phyloP scores from a whole-genome alignment of 2,888 invertebrate species.

The Agrilus biguttatus region DNA sequence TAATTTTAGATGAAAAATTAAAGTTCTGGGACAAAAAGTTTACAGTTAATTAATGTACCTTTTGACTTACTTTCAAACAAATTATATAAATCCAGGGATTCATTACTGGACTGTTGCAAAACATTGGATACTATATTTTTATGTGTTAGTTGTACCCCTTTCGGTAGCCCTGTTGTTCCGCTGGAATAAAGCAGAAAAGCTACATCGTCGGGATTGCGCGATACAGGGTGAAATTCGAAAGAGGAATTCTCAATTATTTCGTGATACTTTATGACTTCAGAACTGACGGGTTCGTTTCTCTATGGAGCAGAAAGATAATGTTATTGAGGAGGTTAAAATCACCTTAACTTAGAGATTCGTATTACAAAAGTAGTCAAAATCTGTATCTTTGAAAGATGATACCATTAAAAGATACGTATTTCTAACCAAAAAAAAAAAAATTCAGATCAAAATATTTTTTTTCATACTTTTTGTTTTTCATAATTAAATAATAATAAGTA shows the following conservation, averaged over 20 bases:
- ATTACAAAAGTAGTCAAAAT: too few relatives aligned
- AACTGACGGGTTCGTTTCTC: constrained; percentile 32
- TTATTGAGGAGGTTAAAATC: too few relatives aligned
- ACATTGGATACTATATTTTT: constrained; percentile 28
- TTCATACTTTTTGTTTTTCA: too few relatives aligned
- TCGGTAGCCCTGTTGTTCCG: constrained; percentile 66
- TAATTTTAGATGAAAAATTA: too few relatives aligned
- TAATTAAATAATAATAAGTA: too few relatives aligned
- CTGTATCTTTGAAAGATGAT: neutral
- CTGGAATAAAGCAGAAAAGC: constrained; percentile 63
- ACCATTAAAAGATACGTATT: too few relatives aligned
- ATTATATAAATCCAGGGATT: too few relatives aligned
- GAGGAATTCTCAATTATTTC: constrained; percentile 35
- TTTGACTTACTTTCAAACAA: too few relatives aligned
- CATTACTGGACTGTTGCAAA: constrained; percentile 11
- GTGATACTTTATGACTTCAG: constrained; percentile 40
- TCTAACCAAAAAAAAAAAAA: neutral
- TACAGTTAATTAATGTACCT: too few relatives aligned
- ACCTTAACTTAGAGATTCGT: too few relatives aligned
- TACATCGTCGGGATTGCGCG: constrained; percentile 40
- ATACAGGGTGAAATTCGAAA: neutral
- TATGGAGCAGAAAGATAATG: neutral
- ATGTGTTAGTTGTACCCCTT: constrained; percentile 48
- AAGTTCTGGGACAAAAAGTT: too few relatives aligned
- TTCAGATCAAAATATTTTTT: too few relatives aligned